A percentile compares a stretch with the other conserved stretches of the same genome.
Evolutionary conservation across 2,113 vertebrate genomes (phyloP).

Genomic region (Nicator chloris): DNA sequence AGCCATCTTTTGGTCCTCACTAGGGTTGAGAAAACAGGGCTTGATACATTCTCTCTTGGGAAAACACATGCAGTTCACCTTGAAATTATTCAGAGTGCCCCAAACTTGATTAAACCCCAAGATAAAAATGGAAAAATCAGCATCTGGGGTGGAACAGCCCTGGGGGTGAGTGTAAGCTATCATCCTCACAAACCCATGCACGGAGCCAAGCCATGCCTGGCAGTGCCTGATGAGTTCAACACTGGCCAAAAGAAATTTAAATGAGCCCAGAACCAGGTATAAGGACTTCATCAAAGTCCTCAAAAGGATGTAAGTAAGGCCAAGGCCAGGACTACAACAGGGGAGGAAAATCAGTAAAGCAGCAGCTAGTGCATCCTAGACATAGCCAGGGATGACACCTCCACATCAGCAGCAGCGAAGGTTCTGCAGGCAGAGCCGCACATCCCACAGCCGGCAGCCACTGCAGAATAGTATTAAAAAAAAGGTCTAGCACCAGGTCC

Average conservation of each 20-base stretch:
- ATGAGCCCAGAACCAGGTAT: not conserved
- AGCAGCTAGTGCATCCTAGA: not conserved
- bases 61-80: not conserved
- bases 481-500: not conserved
- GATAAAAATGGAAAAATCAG: not conserved
- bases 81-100: not conserved
- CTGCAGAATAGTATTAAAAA: not conserved
- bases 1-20: not conserved
- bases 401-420: not conserved
- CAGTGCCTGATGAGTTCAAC: not conserved
- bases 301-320: not conserved
- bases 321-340: not conserved
- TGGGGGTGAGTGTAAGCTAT: not conserved
- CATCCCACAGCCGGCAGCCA: rapidly evolving
- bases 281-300: not conserved
- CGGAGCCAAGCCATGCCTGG: not conserved
- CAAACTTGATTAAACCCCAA: not conserved
- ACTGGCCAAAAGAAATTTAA: not conserved
- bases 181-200: not conserved
- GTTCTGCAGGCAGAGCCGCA: not conserved
- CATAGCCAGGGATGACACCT: not conserved
- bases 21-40: not conserved
- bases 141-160: not conserved
- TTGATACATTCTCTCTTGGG: not conserved
- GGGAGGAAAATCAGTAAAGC: not conserved